A percentile compares a stretch with the other conserved stretches of the same genome.
phyloP scores from a whole-genome alignment of 1,140 invertebrate genomes.

The Atta colombica region DNA sequence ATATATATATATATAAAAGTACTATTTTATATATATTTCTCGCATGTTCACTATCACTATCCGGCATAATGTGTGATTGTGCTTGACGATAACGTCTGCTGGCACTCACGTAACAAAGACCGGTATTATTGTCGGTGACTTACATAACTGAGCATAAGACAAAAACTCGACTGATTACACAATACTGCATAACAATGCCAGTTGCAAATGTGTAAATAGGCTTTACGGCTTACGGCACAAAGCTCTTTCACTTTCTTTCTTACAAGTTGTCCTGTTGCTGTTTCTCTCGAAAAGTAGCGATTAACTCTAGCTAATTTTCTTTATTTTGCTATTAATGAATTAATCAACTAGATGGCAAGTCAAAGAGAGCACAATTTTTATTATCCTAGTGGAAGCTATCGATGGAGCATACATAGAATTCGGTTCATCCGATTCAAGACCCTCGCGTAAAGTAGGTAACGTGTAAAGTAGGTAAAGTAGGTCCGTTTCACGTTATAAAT shows the following conservation, averaged over 20 bases:
- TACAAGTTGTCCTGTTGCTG: not conserved
- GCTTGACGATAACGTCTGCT: not conserved
- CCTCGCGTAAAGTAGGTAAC: too few species aligned
- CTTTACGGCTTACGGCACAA: not conserved
- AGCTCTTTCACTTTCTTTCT: not conserved
- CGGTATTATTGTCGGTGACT: conserved; percentile 3
- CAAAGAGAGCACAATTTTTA: not conserved
- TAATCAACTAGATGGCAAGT: not conserved
- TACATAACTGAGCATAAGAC: conserved; percentile 8
- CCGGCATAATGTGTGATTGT: not conserved
- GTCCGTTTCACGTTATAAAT: too few species aligned
- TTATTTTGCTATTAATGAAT: not conserved
- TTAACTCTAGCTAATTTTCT: too few species aligned
- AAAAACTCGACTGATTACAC: conserved; percentile 18
- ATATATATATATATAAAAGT: too few species aligned
- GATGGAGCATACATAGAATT: too few species aligned
- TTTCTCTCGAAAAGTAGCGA: not conserved
- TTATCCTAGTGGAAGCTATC: too few species aligned
- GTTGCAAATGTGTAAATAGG: conserved; percentile 16
- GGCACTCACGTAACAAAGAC: conserved; percentile 6
- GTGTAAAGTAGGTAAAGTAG: too few species aligned
- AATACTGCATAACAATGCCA: not conserved
- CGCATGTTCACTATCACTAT: not conserved
- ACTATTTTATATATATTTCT: not conserved
- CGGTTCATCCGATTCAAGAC: too few species aligned